Percentiles rank a stretch among this genome's conserved stretches.
Evolutionary conservation across 2,888 invertebrate species (phyloP).

Genomic region (Abscondita cerata): DNA sequence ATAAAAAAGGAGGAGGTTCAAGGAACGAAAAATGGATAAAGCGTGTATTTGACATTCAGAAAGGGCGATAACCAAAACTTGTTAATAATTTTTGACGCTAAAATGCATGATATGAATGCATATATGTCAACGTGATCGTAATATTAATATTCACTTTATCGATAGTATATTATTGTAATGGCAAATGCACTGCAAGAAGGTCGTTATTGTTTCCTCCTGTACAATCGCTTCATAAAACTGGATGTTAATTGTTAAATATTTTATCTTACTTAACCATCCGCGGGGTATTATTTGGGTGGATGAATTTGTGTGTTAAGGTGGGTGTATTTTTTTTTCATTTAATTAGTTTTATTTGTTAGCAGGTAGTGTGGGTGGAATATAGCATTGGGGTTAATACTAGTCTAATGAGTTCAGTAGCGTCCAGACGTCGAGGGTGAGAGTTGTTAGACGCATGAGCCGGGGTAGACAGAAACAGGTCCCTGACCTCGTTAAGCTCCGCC

Average conservation of each 20-base stretch:
- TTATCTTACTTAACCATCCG: no score
- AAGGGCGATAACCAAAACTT: constrained; percentile 4
- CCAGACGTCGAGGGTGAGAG: constrained; percentile 54
- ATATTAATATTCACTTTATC: constrained; percentile 8
- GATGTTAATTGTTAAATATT: no score
- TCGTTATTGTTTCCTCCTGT: constrained; percentile 23
- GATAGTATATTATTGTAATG: constrained; percentile 7
- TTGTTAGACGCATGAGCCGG: constrained; percentile 56
- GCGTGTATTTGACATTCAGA: background rate
- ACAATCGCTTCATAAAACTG: constrained; percentile 7
- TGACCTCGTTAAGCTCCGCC: constrained; percentile 63
- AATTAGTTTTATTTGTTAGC: background rate
- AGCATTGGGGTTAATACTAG: constrained; percentile 31
- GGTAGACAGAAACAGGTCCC: constrained; percentile 64
- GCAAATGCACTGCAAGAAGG: constrained; percentile 17
- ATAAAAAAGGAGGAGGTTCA: no score
- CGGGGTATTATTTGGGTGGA: no score
- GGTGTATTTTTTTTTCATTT: background rate
- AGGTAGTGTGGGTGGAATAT: background rate
- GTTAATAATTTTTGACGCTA: constrained; percentile 6
- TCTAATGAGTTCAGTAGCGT: constrained; percentile 39
- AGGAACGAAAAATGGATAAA: no score
- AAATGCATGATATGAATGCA: constrained; percentile 10
- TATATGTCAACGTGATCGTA: background rate
- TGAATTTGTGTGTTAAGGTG: no score